These are phyloP conservation scores for Xiphophorus birchmanni DNA, from an alignment of 2,797 vertebrate genomes.

Conservation along the genomic window DNA sequence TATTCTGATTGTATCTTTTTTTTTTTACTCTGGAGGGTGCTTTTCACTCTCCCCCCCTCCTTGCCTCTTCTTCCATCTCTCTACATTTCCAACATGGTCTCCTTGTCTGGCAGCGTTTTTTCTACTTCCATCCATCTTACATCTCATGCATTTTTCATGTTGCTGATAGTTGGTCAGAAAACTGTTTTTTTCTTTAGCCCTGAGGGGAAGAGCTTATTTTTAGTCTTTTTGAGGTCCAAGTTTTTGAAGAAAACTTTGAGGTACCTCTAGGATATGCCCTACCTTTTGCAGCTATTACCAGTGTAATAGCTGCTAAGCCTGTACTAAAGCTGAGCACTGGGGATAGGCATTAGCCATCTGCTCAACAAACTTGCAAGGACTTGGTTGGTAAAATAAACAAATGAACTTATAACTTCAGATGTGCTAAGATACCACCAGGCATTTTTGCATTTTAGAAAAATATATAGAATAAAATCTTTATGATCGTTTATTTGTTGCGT, in stretches of 20 bases:
- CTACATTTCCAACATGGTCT: not conserved
- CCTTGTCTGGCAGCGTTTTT: conserved; percentile 8
- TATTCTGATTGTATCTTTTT: conserved; percentile 3
- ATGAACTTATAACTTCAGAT: not conserved
- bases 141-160: conserved; percentile 60
- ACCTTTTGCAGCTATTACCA: no score
- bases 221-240: not conserved
- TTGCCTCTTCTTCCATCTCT: conserved; percentile 18
- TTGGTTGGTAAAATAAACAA: not conserved
- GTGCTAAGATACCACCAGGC: not conserved
- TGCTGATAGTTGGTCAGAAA: conserved; percentile 33
- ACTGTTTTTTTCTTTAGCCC: conserved; percentile 11
- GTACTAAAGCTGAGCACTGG: not conserved
- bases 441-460: conserved; percentile 2
- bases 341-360: not conserved
- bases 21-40: not conserved
- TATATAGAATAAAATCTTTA: not conserved
- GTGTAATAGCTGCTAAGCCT: not conserved
- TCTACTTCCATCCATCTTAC: conserved; percentile 8
- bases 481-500: conserved; percentile 18
- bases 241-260: conserved; percentile 2
- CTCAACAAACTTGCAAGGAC: not conserved
- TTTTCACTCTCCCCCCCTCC: not conserved
- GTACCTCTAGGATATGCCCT: no score
- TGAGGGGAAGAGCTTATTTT: conserved; percentile 20